Conservation (phyloP, 64 coral and sea anemone species). For the Montipora foliosa region DNA sequence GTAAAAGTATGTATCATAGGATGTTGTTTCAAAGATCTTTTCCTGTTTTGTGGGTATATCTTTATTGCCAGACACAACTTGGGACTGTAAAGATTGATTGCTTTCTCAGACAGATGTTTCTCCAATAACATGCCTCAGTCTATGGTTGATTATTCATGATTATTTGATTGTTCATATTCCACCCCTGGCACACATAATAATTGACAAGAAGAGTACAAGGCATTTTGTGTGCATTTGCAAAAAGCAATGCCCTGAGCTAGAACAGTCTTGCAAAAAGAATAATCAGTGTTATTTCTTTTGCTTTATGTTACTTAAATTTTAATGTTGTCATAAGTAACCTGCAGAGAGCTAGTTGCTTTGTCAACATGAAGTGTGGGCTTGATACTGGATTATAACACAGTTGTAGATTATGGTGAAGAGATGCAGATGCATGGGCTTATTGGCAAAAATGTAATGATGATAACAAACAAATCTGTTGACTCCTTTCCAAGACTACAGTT, state of each 20-base stretch:
- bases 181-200: background rate
- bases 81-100: constrained; percentile 52
- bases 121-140: background rate
- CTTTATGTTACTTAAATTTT: constrained; percentile 46
- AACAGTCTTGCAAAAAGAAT: background rate
- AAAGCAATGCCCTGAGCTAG: background rate
- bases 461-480: constrained; percentile 18
- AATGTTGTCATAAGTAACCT: constrained; percentile 30
- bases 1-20: background rate
- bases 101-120: constrained; percentile 37
- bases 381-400: constrained; percentile 14
- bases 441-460: background rate
- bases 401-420: background rate
- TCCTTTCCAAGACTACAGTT: background rate
- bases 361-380: constrained; percentile 21
- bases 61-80: constrained; percentile 8
- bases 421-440: background rate
- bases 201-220: background rate
- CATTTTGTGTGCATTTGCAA: background rate
- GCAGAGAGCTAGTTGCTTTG: constrained; percentile 33
- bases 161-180: constrained; percentile 24
- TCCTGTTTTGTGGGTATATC: background rate
- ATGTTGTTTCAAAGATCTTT: background rate
- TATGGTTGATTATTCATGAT: constrained; percentile 19
- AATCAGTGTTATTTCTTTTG: constrained; percentile 32